These are phyloP conservation scores for Chiridota heheva DNA, from an alignment of 35 echinoderm and acorn worm species.

Conservation along the genomic window DNA sequence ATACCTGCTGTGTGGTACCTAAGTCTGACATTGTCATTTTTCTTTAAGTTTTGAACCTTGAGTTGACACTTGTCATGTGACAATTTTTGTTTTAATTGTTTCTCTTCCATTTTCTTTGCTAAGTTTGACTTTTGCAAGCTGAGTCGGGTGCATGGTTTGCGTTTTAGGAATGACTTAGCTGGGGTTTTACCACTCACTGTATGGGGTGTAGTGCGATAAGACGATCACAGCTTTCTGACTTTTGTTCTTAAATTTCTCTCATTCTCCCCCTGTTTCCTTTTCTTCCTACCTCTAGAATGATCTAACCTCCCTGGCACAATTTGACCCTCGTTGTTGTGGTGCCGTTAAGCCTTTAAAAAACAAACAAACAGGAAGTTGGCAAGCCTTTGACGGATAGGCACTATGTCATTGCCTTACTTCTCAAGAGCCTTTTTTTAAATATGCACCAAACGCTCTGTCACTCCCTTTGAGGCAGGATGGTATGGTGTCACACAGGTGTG, in stretches of 20 bases:
- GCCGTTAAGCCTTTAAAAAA: no score
- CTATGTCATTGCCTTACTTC: not conserved
- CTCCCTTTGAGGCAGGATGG: constrained; percentile 59
- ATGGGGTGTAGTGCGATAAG: constrained; percentile 3
- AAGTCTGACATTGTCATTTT: not conserved
- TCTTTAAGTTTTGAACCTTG: not conserved
- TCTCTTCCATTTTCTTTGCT: not conserved
- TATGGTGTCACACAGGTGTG: constrained; percentile 41
- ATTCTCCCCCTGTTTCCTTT: no score
- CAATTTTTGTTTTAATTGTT: not conserved
- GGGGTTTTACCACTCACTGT: not conserved
- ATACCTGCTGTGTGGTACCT: not conserved
- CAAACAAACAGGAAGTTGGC: constrained; percentile 7
- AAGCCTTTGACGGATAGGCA: not conserved
- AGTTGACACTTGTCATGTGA: not conserved
- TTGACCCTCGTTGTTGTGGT: no score
- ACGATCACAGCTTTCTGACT: no score
- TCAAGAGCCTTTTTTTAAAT: constrained; percentile 19
- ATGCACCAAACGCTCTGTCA: constrained; percentile 33
- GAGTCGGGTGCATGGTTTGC: no score
- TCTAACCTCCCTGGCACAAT: no score
- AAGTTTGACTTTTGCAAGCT: not conserved
- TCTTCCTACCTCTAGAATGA: no score
- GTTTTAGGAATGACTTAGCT: no score
- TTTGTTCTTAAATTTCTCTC: no score